Conservation (phyloP, 2,797 vertebrate species). For the Melanotaenia parkinsoni region DNA sequence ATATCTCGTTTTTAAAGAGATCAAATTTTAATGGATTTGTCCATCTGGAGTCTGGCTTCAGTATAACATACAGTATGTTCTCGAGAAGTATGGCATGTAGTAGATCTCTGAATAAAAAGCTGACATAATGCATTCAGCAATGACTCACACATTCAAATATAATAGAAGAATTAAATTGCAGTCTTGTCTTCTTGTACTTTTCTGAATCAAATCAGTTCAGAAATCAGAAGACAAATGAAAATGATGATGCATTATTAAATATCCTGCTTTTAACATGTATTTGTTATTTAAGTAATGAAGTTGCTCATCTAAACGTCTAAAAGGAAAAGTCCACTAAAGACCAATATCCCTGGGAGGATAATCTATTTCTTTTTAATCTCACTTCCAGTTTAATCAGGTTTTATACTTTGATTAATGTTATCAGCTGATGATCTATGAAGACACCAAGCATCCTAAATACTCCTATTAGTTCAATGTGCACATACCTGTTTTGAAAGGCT, state of each 20-base stretch:
- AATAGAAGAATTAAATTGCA: neutral
- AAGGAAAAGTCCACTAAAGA: neutral
- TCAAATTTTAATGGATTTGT: slow-evolving; percentile 36
- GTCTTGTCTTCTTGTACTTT: neutral
- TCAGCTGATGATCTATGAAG: neutral
- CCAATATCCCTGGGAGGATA: neutral
- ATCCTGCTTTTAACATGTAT: neutral
- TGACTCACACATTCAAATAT: neutral
- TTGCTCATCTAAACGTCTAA: neutral
- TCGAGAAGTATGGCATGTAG: neutral
- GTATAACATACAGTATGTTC: slow-evolving; percentile 15
- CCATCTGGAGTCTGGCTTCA: slow-evolving; percentile 25
- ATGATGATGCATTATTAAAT: neutral
- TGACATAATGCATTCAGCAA: slow-evolving; percentile 4
- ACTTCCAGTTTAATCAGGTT: neutral
- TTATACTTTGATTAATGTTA: neutral
- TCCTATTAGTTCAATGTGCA: neutral
- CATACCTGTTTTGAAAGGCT: slow-evolving; percentile 92
- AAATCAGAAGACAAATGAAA: slow-evolving; percentile 4
- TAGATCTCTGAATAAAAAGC: slow-evolving; percentile 11
- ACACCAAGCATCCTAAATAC: neutral
- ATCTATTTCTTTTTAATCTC: neutral
- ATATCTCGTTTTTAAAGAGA: slow-evolving; percentile 34
- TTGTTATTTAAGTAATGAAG: neutral
- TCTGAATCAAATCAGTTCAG: neutral